Evolutionary conservation across 2,888 invertebrate genomes (phyloP).

Genomic region (Sceliomorpha sp.): DNA sequence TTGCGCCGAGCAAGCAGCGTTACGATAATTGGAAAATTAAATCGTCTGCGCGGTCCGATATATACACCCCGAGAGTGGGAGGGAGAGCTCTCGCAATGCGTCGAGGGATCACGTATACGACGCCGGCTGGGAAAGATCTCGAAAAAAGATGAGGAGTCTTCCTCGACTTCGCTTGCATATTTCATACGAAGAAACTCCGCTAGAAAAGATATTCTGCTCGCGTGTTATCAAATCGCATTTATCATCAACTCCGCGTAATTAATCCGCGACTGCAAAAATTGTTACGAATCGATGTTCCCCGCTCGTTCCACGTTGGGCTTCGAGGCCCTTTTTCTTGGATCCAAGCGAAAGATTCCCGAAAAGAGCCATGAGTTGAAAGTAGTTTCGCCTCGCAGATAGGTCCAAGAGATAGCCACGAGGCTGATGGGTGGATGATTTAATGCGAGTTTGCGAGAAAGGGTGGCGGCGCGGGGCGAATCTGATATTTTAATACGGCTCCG

Average conservation of each 20-base stretch:
- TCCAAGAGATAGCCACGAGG: conserved; percentile 71
- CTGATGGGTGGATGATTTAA: conserved; percentile 78
- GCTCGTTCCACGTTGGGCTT: too few species aligned
- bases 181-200: conserved; percentile 31
- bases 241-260: too few species aligned
- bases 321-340: too few species aligned
- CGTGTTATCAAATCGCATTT: too few species aligned
- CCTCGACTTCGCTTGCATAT: conserved; percentile 41
- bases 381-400: conserved; percentile 69
- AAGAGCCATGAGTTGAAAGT: background rate
- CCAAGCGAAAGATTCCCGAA: too few species aligned
- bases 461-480: conserved; percentile 58
- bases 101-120: conserved; percentile 35
- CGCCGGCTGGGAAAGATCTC: conserved; percentile 38
- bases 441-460: conserved; percentile 61
- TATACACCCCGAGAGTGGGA: conserved; percentile 53
- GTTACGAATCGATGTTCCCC: too few species aligned
- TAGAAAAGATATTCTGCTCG: too few species aligned
- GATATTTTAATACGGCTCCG: conserved; percentile 77
- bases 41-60: conserved; percentile 70
- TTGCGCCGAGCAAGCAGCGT: conserved; percentile 64
- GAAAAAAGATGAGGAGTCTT: conserved; percentile 39
- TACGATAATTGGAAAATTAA: conserved; percentile 79
- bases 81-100: conserved; percentile 40
- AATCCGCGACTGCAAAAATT: too few species aligned